Evolutionary conservation across 2,797 vertebrate species (phyloP).

Genomic region (Pseudomugil tenellus): DNA sequence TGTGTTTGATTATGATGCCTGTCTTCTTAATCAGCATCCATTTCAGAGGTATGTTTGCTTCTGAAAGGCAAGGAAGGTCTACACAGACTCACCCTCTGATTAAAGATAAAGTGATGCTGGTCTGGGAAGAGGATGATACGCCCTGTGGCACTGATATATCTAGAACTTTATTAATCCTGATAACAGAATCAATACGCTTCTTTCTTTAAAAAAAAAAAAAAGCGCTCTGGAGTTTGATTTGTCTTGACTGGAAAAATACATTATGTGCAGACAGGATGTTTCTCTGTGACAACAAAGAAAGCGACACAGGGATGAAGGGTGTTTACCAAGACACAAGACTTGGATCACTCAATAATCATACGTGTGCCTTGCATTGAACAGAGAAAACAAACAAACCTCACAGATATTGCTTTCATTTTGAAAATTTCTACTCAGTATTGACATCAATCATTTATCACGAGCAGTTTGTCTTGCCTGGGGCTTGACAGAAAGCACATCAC

Average conservation of each 20-base stretch:
- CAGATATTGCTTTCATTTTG: conserved; percentile 11
- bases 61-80: conserved; percentile 1
- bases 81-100: conserved; percentile 20
- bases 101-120: conserved; percentile 39
- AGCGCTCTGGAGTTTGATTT: conserved; percentile 25
- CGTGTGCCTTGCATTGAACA: neutral
- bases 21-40: conserved; percentile 12
- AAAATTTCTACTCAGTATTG: conserved; percentile 23
- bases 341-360: conserved; percentile 36
- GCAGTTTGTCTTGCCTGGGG: conserved; percentile 42
- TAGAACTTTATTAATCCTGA: conserved; percentile 70
- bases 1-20: neutral
- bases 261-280: conserved; percentile 20
- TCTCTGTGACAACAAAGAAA: conserved; percentile 18
- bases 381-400: neutral
- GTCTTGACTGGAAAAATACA: conserved; percentile 14
- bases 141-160: conserved; percentile 18
- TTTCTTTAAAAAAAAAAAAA: conserved; percentile 17
- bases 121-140: conserved; percentile 14
- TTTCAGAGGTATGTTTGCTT: conserved; percentile 23
- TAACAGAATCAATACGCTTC: conserved; percentile 66
- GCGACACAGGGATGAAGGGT: neutral
- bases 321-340: neutral
- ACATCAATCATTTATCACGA: conserved; percentile 31
- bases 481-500: conserved; percentile 32